A percentile compares a stretch with the other conserved stretches of the same genome.
These are phyloP conservation scores for Manduca sexta DNA, from an alignment of 1,140 invertebrate species.

Conservation along the genomic window DNA sequence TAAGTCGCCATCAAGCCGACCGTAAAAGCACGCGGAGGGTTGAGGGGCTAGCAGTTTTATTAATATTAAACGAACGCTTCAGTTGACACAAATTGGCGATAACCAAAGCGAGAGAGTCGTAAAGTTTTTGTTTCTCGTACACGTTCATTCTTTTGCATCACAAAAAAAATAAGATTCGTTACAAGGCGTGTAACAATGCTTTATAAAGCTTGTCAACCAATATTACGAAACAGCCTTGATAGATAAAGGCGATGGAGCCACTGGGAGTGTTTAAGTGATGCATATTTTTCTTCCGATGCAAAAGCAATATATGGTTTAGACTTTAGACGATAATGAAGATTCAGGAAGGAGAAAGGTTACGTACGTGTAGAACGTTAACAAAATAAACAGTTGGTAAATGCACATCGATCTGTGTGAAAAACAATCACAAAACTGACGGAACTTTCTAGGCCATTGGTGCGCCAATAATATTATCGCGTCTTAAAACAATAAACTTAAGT, in stretches of 20 bases:
- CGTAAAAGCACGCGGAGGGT: conserved; percentile 62
- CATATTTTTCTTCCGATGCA: not conserved
- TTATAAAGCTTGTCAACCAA: not conserved
- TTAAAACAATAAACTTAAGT: conserved; percentile 45
- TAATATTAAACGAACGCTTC: conserved; percentile 70
- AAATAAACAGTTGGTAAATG: conserved; percentile 35
- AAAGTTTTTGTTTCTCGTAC: conserved; percentile 47
- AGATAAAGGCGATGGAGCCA: not conserved
- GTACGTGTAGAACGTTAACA: not conserved
- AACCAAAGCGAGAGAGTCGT: conserved; percentile 51
- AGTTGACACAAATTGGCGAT: conserved; percentile 68
- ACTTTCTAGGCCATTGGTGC: conserved; percentile 19
- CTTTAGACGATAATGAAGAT: too few relatives aligned
- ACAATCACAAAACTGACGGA: conserved; percentile 32
- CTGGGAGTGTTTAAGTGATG: not conserved
- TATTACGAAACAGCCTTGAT: not conserved
- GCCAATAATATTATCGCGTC: conserved; percentile 49
- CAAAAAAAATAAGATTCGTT: conserved; percentile 26
- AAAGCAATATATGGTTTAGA: not conserved
- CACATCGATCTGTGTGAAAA: conserved; percentile 49
- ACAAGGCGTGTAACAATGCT: not conserved
- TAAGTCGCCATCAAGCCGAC: conserved; percentile 66
- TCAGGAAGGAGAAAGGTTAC: too few relatives aligned
- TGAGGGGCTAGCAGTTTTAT: conserved; percentile 63
- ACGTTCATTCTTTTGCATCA: conserved; percentile 38